Percentiles rank a stretch among this genome's conserved stretches.
Conservation (phyloP, 2,888 invertebrate genomes). For the Trisateles emortualis region DNA sequence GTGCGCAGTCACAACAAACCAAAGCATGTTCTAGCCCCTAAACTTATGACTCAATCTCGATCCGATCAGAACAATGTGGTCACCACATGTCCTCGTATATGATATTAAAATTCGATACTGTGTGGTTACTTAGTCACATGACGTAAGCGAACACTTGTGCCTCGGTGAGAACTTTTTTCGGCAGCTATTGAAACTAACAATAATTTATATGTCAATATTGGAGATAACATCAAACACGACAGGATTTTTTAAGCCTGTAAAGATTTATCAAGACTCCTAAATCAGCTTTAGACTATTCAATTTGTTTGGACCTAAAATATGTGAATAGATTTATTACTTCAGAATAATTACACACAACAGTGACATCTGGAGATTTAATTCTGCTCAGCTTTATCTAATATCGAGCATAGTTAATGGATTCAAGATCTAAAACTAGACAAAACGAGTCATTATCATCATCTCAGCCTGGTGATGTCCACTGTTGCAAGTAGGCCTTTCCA, state of each 20-base stretch:
- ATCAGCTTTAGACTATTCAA: background rate
- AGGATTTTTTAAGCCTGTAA: background rate
- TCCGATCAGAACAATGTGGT: constrained; percentile 60
- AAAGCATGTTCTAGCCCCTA: constrained; percentile 66
- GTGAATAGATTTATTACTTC: too few species aligned
- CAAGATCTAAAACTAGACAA: too few species aligned
- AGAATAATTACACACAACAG: too few species aligned
- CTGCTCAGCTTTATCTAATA: too few species aligned
- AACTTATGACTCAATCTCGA: constrained; percentile 72
- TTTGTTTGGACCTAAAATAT: too few species aligned
- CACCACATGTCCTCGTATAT: constrained; percentile 72
- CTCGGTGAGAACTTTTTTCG: constrained; percentile 58
- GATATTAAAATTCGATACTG: constrained; percentile 72
- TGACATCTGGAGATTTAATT: too few species aligned
- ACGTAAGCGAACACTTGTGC: constrained; percentile 66
- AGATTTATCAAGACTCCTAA: background rate
- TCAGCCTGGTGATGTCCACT: too few species aligned
- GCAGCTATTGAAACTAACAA: constrained; percentile 48
- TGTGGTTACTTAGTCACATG: constrained; percentile 68
- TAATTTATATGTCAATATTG: background rate
- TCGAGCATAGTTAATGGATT: too few species aligned
- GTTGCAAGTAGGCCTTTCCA: too few species aligned
- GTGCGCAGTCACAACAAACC: constrained; percentile 62
- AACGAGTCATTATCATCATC: too few species aligned
- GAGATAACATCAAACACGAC: background rate